Base-by-base conservation (phyloP, 2,113 vertebrate species). In the Rhinoderma darwinii region DNA sequence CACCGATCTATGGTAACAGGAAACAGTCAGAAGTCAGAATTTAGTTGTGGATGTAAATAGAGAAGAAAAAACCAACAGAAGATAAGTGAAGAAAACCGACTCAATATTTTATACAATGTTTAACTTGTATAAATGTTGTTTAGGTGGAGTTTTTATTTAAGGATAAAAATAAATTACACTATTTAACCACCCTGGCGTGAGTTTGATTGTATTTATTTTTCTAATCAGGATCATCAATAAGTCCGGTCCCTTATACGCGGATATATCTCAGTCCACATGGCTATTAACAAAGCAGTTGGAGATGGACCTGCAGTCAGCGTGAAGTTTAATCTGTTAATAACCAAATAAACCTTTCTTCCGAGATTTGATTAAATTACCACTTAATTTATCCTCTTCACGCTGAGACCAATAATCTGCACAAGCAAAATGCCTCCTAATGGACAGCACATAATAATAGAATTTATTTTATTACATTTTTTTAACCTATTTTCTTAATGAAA, bases 361-460 rank as follows among this genome's bases (percentile, higher is more conserved):
- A 77, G 51, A 50, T 50, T 17, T 77, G 74, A 77, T 47, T 77
- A 77, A 50, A 50, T 77, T 77, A 77, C n/a, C 15, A 8, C 44
- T 44, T 77, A 12, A 77, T 50, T 77, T 50, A 50, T 50, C 44
- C 2, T 3, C 3, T 43, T 17, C 43, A 18, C n/a, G 74, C 74
- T 77, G 41, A 77, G 74, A 39, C 73, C 14, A 75, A 75, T 77
- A 47, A 77, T 77, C 43, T 0, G 17, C 43, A 50, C 14, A 8
- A n/a, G n/a, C 41, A 30, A 51, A 77, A 47, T 50, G 44, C 7
- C 43, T 77, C 73, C 44, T 47, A 27, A 77, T 30, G n/a, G 14
- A 17, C 74, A 32, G 20, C 25, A 27, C 44, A 50, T 72, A 18
- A 22, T 10, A 18, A 72, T 72, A 12, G 30, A 68, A 18, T n/a